Conservation (phyloP, 2,888 invertebrate species). For the Thecocarcelia acutangulata region DNA sequence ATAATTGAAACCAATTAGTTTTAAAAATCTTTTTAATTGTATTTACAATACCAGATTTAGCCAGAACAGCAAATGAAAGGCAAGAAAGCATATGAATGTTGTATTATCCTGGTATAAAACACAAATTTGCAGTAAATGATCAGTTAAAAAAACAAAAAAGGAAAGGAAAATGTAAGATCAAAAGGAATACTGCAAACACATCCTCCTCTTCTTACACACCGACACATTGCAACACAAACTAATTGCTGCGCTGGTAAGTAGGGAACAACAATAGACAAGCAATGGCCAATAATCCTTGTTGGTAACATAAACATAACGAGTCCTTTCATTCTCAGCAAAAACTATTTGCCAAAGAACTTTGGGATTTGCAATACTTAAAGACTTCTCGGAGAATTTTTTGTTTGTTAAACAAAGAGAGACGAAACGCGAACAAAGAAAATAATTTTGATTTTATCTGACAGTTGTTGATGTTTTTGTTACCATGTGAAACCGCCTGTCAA, state of each 20-base stretch:
- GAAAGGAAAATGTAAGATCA: background rate
- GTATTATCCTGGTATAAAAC: constrained; percentile 65
- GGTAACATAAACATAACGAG: constrained; percentile 57
- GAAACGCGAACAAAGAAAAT: constrained; percentile 4
- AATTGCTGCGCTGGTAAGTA: background rate
- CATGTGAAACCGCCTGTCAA: constrained; percentile 69
- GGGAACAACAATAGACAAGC: constrained; percentile 10
- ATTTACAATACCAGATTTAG: constrained; percentile 64
- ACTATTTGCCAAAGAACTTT: constrained; percentile 33
- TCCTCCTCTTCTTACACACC: background rate
- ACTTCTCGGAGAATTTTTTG: constrained; percentile 28
- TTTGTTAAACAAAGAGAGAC: background rate
- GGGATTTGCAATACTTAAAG: constrained; percentile 38
- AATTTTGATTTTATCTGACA: constrained; percentile 69
- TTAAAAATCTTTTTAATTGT: constrained; percentile 77
- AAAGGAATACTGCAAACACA: background rate
- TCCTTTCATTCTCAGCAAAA: constrained; percentile 44
- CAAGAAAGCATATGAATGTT: constrained; percentile 23
- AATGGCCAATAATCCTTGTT: constrained; percentile 63
- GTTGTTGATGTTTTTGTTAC: constrained; percentile 69
- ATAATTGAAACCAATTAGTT: constrained; percentile 78
- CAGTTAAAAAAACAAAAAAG: constrained; percentile 34
- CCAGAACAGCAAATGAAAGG: background rate
- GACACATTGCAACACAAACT: background rate
- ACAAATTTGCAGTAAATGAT: constrained; percentile 57